Evolutionary conservation across 2,113 vertebrate genomes (phyloP).

Genomic region (Phyllostomus discolor): DNA sequence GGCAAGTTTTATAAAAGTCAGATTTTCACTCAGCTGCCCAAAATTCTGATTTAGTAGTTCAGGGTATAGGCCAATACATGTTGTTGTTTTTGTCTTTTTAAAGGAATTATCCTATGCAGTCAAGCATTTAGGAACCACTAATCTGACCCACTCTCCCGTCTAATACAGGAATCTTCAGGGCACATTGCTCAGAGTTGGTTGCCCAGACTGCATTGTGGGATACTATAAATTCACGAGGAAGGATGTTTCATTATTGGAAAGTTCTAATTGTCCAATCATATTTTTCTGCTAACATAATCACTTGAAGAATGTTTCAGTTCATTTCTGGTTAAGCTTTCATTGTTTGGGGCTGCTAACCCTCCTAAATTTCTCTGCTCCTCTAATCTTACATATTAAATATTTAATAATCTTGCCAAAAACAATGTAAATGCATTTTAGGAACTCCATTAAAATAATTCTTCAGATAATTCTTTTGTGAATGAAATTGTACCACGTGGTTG

Average conservation of each 20-base stretch:
- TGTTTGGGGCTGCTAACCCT: background rate
- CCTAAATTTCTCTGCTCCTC: background rate
- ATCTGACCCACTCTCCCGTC: background rate
- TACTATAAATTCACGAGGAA: background rate
- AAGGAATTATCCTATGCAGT: background rate
- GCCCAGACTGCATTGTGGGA: background rate
- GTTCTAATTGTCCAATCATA: background rate
- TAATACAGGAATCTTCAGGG: background rate
- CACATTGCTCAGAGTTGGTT: background rate
- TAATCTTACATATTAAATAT: background rate
- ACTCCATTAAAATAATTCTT: background rate
- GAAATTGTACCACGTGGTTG: background rate
- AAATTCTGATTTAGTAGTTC: background rate
- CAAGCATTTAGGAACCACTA: background rate
- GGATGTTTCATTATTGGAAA: background rate
- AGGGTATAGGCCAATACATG: background rate
- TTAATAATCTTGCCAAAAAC: background rate
- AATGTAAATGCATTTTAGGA: background rate
- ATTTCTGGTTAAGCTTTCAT: slow-evolving; percentile 2
- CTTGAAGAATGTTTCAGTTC: background rate
- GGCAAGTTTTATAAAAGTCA: background rate
- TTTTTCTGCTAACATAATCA: background rate
- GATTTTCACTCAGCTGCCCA: background rate
- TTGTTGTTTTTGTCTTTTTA: background rate
- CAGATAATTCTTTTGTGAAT: background rate